Conservation (phyloP, 1,140 invertebrate genomes). For the Episyrphus balteatus region DNA sequence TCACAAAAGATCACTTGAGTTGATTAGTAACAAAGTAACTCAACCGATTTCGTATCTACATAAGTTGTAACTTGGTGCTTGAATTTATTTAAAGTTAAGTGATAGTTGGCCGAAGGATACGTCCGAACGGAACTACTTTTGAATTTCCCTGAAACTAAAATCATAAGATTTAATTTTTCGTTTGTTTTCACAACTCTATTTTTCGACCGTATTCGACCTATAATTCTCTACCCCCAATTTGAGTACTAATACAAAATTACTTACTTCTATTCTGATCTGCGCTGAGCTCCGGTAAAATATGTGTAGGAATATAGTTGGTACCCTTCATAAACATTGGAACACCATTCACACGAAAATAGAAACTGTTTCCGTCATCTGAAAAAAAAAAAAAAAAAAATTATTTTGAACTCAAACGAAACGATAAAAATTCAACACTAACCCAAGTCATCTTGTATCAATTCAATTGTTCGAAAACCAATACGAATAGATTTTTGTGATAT, state of each 20-base stretch:
- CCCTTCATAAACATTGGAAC: conserved; percentile 91
- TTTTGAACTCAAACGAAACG: neutral
- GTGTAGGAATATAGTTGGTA: conserved; percentile 88
- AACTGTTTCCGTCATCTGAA: conserved; percentile 54
- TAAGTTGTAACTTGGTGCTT: too few species aligned
- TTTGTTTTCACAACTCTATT: too few species aligned
- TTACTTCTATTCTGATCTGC: conserved; percentile 33
- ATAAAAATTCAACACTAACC: conserved; percentile 24
- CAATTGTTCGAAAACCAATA: conserved; percentile 80
- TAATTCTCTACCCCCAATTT: too few species aligned
- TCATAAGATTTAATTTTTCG: too few species aligned
- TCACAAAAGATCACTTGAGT: too few species aligned
- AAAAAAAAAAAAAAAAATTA: neutral
- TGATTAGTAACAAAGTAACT: too few species aligned
- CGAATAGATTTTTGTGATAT: conserved; percentile 37
- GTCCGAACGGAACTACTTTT: too few species aligned
- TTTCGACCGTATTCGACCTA: neutral
- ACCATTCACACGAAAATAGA: conserved; percentile 83
- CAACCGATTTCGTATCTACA: too few species aligned
- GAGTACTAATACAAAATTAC: too few species aligned
- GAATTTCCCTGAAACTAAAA: too few species aligned
- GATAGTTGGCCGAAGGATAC: too few species aligned
- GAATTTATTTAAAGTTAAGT: too few species aligned
- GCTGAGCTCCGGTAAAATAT: conserved; percentile 72
- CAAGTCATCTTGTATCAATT: conserved; percentile 59